Evolutionary conservation across 2,113 vertebrate species (phyloP), one percentile per base, ranked within the genome.

Genomic region (Salvelinus namaycush): DNA sequence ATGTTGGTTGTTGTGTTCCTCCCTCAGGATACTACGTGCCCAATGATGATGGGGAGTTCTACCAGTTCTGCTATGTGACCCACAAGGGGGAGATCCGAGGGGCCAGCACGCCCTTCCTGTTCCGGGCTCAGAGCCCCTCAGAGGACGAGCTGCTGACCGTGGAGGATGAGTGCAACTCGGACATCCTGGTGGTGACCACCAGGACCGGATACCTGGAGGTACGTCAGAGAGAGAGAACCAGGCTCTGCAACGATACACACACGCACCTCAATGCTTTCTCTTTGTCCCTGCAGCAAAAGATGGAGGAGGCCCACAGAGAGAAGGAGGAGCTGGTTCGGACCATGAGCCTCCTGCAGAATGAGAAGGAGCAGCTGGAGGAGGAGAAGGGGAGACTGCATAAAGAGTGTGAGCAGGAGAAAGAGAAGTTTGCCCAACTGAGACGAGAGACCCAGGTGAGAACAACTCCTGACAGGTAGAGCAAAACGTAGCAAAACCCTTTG

Each of bases 31-130:
- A 99, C 84, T 99, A 99, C 51, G 95, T 99, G 73, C 97, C 98
- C 85, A 99, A 97, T 76, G 97, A 99, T 39, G 98, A 99, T 49
- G 95, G 96, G 4, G 98, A 99, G 84, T 99, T 99, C 94, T 99
- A 99, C 87, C 98, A 99, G 92, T 99, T 99, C 89, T 99, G 98
- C 86, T 99, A 99, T 0, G 97, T 99, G 81, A 99, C 97, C 70
- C 93, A 98, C 84, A 98, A 98, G 92, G 97, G 98, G 81, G 98
- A 99, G 91, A 99, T 99, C 88, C 95, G 97, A 73, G 98, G 97
- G 79, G 98, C 98, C 70, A 99, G 98, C 87, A 99, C 97, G 2
- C 98, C 98, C n/a, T 99, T 99, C 87, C 97, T 95, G 91, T 99
- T 99, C 72, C 96, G 98, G 27, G 93, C 96, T 27, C 90, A 92